Evolutionary conservation across 2,888 invertebrate species (phyloP).

Genomic region (Melikaiella ostensackeni): DNA sequence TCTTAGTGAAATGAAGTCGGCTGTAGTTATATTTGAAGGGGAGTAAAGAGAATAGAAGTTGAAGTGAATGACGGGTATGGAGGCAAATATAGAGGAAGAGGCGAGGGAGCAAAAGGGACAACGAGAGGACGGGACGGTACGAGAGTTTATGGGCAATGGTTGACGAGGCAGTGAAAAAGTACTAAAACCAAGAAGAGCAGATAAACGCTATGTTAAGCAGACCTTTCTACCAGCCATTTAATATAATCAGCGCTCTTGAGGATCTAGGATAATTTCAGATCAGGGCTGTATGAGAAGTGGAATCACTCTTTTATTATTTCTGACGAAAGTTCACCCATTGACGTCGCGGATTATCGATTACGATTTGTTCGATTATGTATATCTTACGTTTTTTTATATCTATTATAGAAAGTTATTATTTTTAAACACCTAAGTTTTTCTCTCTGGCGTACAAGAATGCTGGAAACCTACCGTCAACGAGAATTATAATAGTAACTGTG

Average conservation of each 20-base stretch:
- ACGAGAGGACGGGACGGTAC: slow-evolving; percentile 51
- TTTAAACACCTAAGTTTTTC: too few relatives aligned
- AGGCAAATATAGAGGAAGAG: slow-evolving; percentile 1
- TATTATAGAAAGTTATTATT: too few relatives aligned
- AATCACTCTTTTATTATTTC: slow-evolving; percentile 8
- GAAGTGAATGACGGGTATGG: too few relatives aligned
- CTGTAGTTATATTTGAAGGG: too few relatives aligned
- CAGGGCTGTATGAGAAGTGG: slow-evolving; percentile 55
- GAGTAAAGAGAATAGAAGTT: too few relatives aligned
- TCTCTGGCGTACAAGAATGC: too few relatives aligned
- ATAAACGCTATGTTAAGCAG: slow-evolving; percentile 77
- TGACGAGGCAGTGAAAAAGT: slow-evolving; percentile 77
- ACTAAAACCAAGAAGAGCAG: slow-evolving; percentile 76
- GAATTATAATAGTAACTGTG: too few relatives aligned
- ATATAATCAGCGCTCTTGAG: slow-evolving; percentile 74
- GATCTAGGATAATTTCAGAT: slow-evolving; percentile 64
- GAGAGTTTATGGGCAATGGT: slow-evolving; percentile 68
- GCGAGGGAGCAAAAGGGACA: slow-evolving; percentile 37
- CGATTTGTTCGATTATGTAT: too few relatives aligned
- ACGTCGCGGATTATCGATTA: background rate
- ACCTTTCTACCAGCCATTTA: slow-evolving; percentile 76
- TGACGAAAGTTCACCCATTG: background rate
- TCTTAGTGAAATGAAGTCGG: too few relatives aligned
- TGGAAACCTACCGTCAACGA: too few relatives aligned
- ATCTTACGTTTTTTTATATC: too few relatives aligned